These are phyloP conservation scores for Choloepus hoffmanni DNA, from an alignment of 2,113 vertebrate species.

Conservation along the genomic window DNA sequence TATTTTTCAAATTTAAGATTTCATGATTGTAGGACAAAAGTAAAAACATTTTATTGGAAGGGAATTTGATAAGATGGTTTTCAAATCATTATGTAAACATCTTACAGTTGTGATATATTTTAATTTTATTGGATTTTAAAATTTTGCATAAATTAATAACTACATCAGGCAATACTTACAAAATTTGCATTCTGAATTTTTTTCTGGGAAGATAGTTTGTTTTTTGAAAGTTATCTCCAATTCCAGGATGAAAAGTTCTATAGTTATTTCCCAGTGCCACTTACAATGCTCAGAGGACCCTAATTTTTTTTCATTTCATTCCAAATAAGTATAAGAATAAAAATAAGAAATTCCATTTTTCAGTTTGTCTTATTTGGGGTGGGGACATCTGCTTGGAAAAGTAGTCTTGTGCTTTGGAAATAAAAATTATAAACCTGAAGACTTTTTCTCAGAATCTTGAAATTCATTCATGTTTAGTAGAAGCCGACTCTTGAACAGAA, in stretches of 20 bases:
- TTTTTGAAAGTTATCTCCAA: conserved; percentile 7
- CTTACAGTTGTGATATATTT: neutral
- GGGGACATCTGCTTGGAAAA: neutral
- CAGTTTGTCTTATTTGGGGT: neutral
- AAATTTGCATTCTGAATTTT: neutral
- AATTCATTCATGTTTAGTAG: conserved; percentile 49
- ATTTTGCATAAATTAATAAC: neutral
- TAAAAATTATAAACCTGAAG: conserved; percentile 71
- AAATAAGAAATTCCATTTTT: neutral
- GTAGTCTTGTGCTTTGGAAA: conserved; percentile 17
- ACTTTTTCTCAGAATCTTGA: conserved; percentile 62
- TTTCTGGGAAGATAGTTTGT: neutral
- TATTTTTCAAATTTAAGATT: neutral
- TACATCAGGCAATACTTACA: neutral
- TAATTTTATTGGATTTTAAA: neutral
- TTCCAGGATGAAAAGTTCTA: neutral
- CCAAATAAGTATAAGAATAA: conserved; percentile 13
- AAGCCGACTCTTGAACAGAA: neutral
- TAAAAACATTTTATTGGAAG: conserved; percentile 14
- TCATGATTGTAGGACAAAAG: neutral
- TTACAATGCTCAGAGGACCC: neutral
- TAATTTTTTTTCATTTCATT: neutral
- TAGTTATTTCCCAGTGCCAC: neutral
- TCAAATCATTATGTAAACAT: neutral
- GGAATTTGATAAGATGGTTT: conserved; percentile 23